phyloP scores from a whole-genome alignment of 2,113 vertebrate species.

The Daubentonia madagascariensis region DNA sequence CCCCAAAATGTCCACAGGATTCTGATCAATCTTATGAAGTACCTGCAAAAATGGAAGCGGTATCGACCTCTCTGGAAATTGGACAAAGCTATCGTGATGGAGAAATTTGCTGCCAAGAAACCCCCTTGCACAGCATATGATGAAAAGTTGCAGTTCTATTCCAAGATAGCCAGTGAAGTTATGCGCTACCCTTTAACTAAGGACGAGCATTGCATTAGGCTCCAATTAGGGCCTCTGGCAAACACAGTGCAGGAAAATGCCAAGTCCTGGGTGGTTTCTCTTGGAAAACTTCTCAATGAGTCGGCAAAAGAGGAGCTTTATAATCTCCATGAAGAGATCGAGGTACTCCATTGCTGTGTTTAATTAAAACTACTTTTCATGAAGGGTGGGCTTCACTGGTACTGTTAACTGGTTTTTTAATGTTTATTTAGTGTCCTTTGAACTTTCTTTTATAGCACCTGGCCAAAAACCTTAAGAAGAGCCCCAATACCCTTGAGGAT shows the following conservation, averaged over 20 bases:
- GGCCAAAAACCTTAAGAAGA: constrained; percentile 82
- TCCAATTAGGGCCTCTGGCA: constrained; percentile 89
- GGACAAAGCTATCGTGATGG: constrained; percentile 87
- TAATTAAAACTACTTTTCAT: rapidly evolving
- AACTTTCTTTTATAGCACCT: constrained; percentile 81
- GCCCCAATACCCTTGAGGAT: constrained; percentile 87
- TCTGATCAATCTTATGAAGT: constrained; percentile 83
- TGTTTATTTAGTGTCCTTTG: neutral
- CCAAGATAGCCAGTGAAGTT: constrained; percentile 84
- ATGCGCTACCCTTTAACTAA: constrained; percentile 82
- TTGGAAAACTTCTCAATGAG: constrained; percentile 90
- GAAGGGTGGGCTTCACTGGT: rapidly evolving
- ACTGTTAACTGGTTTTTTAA: rapidly evolving
- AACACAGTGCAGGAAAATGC: constrained; percentile 84
- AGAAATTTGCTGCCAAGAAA: constrained; percentile 89
- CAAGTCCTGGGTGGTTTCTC: constrained; percentile 88
- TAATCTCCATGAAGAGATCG: constrained; percentile 86
- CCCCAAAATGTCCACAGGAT: constrained; percentile 88
- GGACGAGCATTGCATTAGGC: constrained; percentile 87
- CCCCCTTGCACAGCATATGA: constrained; percentile 89
- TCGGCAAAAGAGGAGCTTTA: constrained; percentile 88
- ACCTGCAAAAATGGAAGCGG: constrained; percentile 88
- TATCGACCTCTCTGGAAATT: constrained; percentile 92
- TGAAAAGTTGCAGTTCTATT: constrained; percentile 90
- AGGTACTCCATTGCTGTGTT: constrained; percentile 78